Evolutionary conservation across 2,113 vertebrate species (phyloP).

Genomic region (Halichoerus grypus): DNA sequence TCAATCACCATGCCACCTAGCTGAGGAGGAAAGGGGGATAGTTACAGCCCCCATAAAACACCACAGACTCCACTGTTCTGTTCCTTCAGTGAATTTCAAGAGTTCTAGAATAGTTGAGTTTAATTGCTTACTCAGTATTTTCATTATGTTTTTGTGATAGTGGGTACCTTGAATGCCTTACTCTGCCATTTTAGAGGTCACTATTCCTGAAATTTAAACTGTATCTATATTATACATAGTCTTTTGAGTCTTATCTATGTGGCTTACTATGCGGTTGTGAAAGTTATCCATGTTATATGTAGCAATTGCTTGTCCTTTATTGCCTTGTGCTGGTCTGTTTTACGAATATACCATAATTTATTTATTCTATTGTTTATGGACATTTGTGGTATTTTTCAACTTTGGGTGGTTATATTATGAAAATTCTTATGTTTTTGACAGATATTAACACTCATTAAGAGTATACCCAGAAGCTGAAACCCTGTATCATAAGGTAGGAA

Average conservation of each 20-base stretch:
- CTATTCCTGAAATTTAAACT: neutral
- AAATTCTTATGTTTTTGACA: neutral
- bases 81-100: neutral
- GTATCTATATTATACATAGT: neutral
- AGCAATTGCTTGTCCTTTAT: neutral
- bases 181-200: neutral
- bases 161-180: neutral
- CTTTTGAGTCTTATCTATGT: neutral
- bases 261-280: neutral
- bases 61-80: neutral
- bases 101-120: neutral
- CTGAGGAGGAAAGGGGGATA: neutral
- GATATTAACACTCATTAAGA: neutral
- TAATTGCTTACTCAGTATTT: neutral
- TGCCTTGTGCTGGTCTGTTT: neutral
- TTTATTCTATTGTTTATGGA: neutral
- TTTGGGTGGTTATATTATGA: neutral
- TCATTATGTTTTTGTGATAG: neutral
- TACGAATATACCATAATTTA: neutral
- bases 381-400: neutral
- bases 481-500: neutral
- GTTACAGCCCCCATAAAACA: neutral
- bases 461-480: neutral
- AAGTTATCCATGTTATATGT: neutral
- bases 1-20: neutral